Base-by-base conservation (phyloP, 2,797 vertebrate species). In the Muscicapa comitata region DNA sequence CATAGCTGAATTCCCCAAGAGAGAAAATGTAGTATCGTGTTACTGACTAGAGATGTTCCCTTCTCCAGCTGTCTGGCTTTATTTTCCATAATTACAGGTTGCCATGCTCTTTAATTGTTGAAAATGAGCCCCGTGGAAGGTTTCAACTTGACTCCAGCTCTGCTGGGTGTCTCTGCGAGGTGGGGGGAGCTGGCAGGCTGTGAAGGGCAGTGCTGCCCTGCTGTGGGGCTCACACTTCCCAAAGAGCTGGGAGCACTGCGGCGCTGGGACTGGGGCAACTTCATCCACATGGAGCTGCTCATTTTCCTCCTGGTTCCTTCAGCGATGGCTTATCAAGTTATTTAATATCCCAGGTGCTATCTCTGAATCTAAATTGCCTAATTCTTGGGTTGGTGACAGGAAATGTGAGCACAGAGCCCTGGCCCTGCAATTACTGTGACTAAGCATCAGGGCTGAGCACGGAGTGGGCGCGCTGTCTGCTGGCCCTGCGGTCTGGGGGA, bases 331-430 rank as follows among this genome's bases (percentile, higher is more conserved):
- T 95, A 71, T 66, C 24, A 2, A 75, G 87, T 74, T 62, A 78
- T 59, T 92, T 88, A 90, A 86, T 87, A 51, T 72, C 57, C 81
- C 4, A 9, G 59, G 59, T 42, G 45, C 93, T 92, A 54, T 95
- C 94, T 95, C 71, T 82, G 43, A 28, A 93, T 87, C 83, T 89
- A 86, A 94, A 94, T 95, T 97, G 90, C 94, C 84, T 93, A 91
- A 94, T 96, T 93, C 88, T 80, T 70, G 93, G 96, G 94, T 50
- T 55, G 86, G 75, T 89, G 94, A 93, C 91, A 95, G 95, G 96
- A 96, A 94, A 93, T 94, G 91, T 63, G 88, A 93, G 67, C 79
- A 82, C 82, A 80, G 86, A 91, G 88, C 72, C 26, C 65, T 62
- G 54, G 50, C 81, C 40, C 58, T 82, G 71, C 93, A 78, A 93